Conservation (phyloP, 2,797 vertebrate genomes). For the Oreonectes daqikongensis region DNA sequence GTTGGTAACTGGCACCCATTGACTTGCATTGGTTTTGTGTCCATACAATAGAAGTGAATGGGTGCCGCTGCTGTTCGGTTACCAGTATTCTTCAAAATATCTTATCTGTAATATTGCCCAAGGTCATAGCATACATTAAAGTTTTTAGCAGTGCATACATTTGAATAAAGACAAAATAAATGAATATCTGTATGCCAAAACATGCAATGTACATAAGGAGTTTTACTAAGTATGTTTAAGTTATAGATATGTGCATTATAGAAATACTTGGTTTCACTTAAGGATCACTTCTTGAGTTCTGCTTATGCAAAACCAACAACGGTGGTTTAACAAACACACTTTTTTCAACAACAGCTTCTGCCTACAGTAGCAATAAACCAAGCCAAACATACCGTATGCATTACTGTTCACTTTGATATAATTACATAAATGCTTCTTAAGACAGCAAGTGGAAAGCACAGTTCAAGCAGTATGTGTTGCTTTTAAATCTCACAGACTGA, state of each 20-base stretch:
- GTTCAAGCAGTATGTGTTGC: conserved; percentile 13
- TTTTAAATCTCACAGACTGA: conserved; percentile 18
- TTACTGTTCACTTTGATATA: conserved; percentile 5
- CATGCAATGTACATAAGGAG: conserved; percentile 3
- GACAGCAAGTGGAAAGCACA: conserved; percentile 27
- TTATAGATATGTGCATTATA: no score
- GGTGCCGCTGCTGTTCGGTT: no score
- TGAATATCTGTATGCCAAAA: neutral
- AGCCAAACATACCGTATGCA: neutral
- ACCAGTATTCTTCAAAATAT: no score
- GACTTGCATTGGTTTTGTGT: no score
- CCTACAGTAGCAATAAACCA: neutral
- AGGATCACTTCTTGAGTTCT: neutral
- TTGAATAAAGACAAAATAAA: neutral
- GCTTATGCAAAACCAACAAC: neutral
- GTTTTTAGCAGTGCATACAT: conserved; percentile 8
- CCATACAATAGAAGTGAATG: no score
- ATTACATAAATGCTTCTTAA: conserved; percentile 20
- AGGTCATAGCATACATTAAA: neutral
- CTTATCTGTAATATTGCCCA: no score
- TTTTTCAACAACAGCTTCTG: neutral
- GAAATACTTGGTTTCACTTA: neutral
- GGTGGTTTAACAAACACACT: no score
- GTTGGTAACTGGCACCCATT: no score
- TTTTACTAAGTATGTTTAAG: conserved; percentile 6